Evolutionary conservation across 1,140 invertebrate genomes (phyloP).

Genomic region (Drosophila nebulosa): DNA sequence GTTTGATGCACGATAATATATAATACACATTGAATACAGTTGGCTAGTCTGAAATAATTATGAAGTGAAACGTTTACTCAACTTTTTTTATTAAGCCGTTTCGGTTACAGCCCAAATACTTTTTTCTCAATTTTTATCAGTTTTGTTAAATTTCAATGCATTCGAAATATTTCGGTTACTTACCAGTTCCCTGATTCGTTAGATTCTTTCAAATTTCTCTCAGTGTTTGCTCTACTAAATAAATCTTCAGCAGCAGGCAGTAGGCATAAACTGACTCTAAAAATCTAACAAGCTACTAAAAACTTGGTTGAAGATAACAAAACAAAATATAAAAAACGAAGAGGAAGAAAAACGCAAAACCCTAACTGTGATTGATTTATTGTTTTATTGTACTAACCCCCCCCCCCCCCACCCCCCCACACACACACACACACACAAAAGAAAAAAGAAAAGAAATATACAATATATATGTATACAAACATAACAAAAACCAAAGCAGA

Average conservation of each 20-base stretch:
- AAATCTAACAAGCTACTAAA: constrained; percentile 68
- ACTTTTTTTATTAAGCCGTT: too few relatives aligned
- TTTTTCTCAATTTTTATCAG: too few relatives aligned
- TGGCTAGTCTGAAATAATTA: too few relatives aligned
- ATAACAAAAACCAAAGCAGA: constrained; percentile 47
- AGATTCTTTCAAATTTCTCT: background rate
- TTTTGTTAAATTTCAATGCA: too few relatives aligned
- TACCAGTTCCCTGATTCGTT: background rate
- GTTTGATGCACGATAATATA: too few relatives aligned
- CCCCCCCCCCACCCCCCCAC: too few relatives aligned
- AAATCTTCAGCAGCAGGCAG: background rate
- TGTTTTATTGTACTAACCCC: constrained; percentile 66
- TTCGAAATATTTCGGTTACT: too few relatives aligned
- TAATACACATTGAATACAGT: too few relatives aligned
- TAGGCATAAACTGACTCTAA: constrained; percentile 20
- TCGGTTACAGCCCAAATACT: too few relatives aligned
- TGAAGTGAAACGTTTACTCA: too few relatives aligned
- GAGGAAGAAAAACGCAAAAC: constrained; percentile 28
- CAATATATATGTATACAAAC: constrained; percentile 25
- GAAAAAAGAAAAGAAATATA: constrained; percentile 30
- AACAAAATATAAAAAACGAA: constrained; percentile 11
- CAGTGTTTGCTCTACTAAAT: constrained; percentile 10
- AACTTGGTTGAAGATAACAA: constrained; percentile 62
- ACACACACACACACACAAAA: too few relatives aligned
- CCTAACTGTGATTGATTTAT: constrained; percentile 71